Evolutionary conservation across 2,113 vertebrate species (phyloP), one percentile per base, ranked within the genome.

Genomic region (Cebus imitator): DNA sequence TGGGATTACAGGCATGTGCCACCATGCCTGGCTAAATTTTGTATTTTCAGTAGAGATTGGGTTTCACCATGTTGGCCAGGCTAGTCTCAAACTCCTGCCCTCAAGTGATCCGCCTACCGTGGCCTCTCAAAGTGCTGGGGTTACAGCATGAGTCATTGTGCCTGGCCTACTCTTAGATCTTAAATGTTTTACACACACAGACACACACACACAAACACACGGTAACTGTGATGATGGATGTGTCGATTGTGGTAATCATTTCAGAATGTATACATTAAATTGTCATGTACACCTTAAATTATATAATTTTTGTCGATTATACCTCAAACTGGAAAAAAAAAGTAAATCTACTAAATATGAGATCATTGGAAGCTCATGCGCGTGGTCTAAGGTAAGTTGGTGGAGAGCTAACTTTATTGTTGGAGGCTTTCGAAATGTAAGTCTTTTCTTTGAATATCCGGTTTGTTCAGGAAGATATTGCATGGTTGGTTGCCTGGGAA

Each of bases 401-500:
- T 86, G 78, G 40, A 68, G 6, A 87, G 45, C 21, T 87, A 40
- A 61, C 35, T 87, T 96, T 25, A 37, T 80, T 83, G 52, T 81
- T 94, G 55, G 66, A 87, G 95, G 30, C 11, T 5, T 37, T 93
- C 32, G 43, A 87, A 84, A 80, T 80, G 20, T 81, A 90, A 35
- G 18, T 45, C 40, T 96, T 80, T 37, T 88, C 48, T 93, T 85
- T 95, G 80, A 66, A 25, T 50, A 87, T 83, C 90, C 23, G 68
- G 58, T 89, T 78, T 96, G 43, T 95, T 48, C 10, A 57, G 64
- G 68, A 43, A 82, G 86, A 35, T 92, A 82, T 30, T 92, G 81
- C 43, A 25, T 4, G 20, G 17, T 50, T 95, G n/a, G 30, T 92
- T 87, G 40, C 68, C 35, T 87, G 55, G 61, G 73, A 95, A 89